phyloP scores from a whole-genome alignment of 2,797 vertebrate species.

The Hydrolagus colliei region DNA sequence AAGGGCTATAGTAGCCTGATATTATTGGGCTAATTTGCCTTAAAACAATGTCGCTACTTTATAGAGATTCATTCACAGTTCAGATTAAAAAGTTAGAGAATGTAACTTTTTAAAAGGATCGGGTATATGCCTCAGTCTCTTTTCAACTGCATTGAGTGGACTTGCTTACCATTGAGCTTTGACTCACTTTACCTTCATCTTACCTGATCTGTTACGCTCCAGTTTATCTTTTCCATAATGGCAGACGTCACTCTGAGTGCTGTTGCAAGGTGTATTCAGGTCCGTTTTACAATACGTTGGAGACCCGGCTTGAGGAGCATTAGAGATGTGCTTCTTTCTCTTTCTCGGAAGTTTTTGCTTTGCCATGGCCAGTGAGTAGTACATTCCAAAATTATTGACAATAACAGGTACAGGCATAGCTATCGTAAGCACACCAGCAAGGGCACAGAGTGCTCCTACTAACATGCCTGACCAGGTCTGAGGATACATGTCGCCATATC shows the following conservation, averaged over 20 bases:
- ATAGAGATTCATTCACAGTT: neutral
- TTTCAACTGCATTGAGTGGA: conserved; percentile 18
- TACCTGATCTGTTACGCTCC: conserved; percentile 88
- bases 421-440: conserved; percentile 93
- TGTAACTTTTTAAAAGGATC: conserved; percentile 7
- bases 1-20: neutral
- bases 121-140: neutral
- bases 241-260: conserved; percentile 79
- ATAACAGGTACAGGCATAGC: conserved; percentile 98
- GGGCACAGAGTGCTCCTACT: conserved; percentile 90
- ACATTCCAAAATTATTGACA: conserved; percentile 99
- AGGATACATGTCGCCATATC: conserved; percentile 96
- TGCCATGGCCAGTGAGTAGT: conserved; percentile 97
- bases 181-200: conserved; percentile 44
- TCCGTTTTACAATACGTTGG: conserved; percentile 88
- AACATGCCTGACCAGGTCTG: conserved; percentile 97
- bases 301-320: conserved; percentile 74
- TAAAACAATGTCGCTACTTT: neutral
- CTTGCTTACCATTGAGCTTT: conserved; percentile 46
- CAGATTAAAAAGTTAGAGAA: conserved; percentile 12
- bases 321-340: conserved; percentile 93
- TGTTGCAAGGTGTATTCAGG: conserved; percentile 84
- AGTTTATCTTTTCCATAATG: conserved; percentile 70
- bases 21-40: neutral
- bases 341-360: conserved; percentile 96